Evolutionary conservation across 2,888 invertebrate genomes (phyloP), one percentile per base, ranked within the genome.

Genomic region (Ptychoptera contaminata): DNA sequence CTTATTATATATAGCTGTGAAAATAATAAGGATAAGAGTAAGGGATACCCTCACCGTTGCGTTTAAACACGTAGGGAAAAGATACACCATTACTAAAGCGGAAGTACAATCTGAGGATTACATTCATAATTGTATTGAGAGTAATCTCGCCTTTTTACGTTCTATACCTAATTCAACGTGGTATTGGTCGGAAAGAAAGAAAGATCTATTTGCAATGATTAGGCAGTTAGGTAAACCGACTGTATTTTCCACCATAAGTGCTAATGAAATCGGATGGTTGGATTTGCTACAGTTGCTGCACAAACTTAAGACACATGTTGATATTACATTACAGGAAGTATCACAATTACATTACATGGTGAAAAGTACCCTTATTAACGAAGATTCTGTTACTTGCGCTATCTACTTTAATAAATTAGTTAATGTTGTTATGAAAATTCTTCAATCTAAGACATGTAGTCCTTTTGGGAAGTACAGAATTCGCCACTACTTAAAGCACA

Each of bases 161-260:
- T 54, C 49, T 2, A 56, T 63, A 42, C 62, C 61, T 14, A 37
- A 62, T 56, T 62, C 59, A 40, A 48, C 54, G 43, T 55, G 51
- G 52, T 62, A 53, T 54, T 61, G 62, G 62, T 30, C 54, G 30
- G 45, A 53, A n/a, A n/a, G 2, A 2, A 61, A 61, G 55, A 54
- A 52, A 52, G 58, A 62, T 51, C 49, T 61, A 41, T 62, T 61
- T 46, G 61, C 63, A 6, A 64, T 62, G 57, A 64, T 63, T 16
- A 40, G 62, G 16, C 62, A 65, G 51, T 49, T 56, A 14, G 62
- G 62, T 9, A 53, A 51, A 49, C 63, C 61, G 43, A 63, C 62
- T 52, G 51, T 56, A 52, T 52, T 63, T 58, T 44, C 61, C 51
- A 58, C 62, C 51, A 10, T 64, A 52, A 62, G 62, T 54, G 62